phyloP scores from a whole-genome alignment of 2,113 vertebrate genomes.

The Gymnorhina tibicen region DNA sequence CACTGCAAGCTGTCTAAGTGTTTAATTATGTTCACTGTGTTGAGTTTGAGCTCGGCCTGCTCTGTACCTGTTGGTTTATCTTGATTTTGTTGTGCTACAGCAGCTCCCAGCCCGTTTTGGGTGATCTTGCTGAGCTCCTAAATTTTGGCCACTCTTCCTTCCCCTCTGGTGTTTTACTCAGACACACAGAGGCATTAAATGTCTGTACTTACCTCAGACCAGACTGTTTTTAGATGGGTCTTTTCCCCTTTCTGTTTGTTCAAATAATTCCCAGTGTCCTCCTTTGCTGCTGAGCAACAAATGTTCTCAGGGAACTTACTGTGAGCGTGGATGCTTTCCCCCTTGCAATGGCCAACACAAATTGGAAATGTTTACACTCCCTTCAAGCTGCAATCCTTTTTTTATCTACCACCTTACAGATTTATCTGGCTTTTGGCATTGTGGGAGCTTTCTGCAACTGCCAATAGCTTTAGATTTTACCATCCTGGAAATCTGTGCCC shows the following conservation, averaged over 20 bases:
- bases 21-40: accelerated
- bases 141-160: background rate
- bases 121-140: background rate
- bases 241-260: background rate
- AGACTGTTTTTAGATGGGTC: accelerated
- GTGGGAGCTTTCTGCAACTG: background rate
- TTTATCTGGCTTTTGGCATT: background rate
- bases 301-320: background rate
- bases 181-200: accelerated
- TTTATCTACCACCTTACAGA: background rate
- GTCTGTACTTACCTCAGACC: background rate
- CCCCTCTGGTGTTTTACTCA: background rate
- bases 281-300: background rate
- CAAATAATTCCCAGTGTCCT: background rate
- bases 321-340: accelerated
- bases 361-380: background rate
- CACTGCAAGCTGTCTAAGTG: too few relatives aligned
- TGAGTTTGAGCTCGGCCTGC: background rate
- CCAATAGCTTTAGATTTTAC: background rate
- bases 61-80: background rate
- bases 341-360: background rate
- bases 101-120: background rate
- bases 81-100: accelerated
- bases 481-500: background rate
- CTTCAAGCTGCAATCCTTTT: background rate